Conservation (phyloP, 2,113 vertebrate species). For the Sialia sialis region DNA sequence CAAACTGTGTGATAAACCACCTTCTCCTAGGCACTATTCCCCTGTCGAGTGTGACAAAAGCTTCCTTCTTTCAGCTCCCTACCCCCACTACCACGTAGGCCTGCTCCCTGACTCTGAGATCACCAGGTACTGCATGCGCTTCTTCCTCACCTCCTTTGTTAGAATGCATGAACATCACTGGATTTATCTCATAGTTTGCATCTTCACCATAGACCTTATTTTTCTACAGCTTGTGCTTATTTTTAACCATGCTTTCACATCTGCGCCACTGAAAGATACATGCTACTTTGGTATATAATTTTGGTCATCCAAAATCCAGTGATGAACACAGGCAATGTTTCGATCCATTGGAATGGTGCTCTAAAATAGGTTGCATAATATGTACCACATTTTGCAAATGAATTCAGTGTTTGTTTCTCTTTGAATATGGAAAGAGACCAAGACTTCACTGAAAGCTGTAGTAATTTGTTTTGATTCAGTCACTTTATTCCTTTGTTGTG, state of each 20-base stretch:
- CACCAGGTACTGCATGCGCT: constrained; percentile 89
- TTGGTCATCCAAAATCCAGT: constrained; percentile 55
- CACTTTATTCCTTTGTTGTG: neutral
- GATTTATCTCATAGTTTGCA: constrained; percentile 30
- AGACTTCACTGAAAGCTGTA: neutral
- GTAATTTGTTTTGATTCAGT: neutral
- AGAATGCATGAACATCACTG: constrained; percentile 45
- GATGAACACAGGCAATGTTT: constrained; percentile 10
- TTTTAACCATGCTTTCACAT: constrained; percentile 56
- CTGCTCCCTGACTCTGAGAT: constrained; percentile 93
- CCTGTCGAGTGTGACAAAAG: constrained; percentile 94
- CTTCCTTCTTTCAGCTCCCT: constrained; percentile 89
- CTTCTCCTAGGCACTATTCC: constrained; percentile 94
- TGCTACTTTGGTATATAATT: neutral
- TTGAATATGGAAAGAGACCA: neutral
- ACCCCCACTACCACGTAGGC: constrained; percentile 92
- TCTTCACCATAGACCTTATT: neutral
- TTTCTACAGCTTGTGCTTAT: constrained; percentile 39
- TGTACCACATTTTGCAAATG: neutral
- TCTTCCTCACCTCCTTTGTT: constrained; percentile 67
- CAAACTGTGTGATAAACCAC: constrained; percentile 95
- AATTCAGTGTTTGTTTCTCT: neutral
- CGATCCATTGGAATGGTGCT: constrained; percentile 48
- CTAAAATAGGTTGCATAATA: neutral
- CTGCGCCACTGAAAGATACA: neutral